Base-by-base conservation (phyloP, 1,140 invertebrate genomes). In the Lordiphosa mommai region DNA sequence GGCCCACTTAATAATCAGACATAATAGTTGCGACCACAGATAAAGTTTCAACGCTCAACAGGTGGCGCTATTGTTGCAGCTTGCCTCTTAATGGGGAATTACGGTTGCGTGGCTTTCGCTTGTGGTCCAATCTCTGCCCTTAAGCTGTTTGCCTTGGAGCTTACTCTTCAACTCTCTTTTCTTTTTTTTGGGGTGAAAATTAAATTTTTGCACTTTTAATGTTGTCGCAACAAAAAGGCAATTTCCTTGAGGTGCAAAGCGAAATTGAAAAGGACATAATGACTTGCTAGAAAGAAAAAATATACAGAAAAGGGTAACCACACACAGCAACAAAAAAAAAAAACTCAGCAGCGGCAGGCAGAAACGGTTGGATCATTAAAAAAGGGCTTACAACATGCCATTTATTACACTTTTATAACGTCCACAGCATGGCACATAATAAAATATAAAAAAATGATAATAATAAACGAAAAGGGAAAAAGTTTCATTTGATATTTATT, bases 191-290 rank as follows among this genome's bases (percentile, higher is more conserved):
- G 7, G 17, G 14, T 49, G 47, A 43, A 80, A 80, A 80, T 80
- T 80, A 65, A 80, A 80, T 82, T 80, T 80, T 80, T 38, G 57
- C 71, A 82, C 61, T 82, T 82, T 74, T 76, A 80, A 71, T 82
- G 76, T 72, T 61, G 17, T 48, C 23, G 65, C 63, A 55, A 53
- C 64, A 79, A 73, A 76, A 80, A 82, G 41, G 71, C 71, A 80
- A 82, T 80, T 80, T 80, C 70, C 76, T 74, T 47, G 57, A 82
- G 74, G 70, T 74, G 74, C 47, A 76, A 80, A 71, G 56, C 41
- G 52, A 82, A 80, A 80, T 82, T 82, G 74, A 74, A 80, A 80
- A 80, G 30, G 69, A 48, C 64, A 80, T 77, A 77, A 77, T 79
- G 73, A 77, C 73, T 65, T 79, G 68, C 48, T 47, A 48, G 50